Percentiles rank a stretch among this genome's conserved stretches.
These are phyloP conservation scores for Schrankia costaestrigalis DNA, from an alignment of 2,888 invertebrate species.

Conservation along the genomic window DNA sequence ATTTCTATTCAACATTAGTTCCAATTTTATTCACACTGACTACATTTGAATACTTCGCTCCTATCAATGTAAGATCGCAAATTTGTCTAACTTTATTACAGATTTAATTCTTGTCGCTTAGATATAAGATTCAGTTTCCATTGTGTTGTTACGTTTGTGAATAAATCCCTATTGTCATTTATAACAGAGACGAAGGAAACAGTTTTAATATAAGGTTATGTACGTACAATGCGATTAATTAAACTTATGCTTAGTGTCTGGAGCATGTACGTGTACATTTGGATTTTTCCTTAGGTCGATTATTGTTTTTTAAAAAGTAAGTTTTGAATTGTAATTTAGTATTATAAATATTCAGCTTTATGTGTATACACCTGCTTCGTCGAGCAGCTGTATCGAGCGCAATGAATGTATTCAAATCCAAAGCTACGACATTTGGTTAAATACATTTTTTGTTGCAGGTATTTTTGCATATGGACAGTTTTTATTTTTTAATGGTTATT, in stretches of 20 bases:
- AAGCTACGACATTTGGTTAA: too few relatives aligned
- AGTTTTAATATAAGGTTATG: conserved; percentile 54
- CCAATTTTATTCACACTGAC: conserved; percentile 7
- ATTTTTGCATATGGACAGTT: too few relatives aligned
- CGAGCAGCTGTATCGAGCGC: too few relatives aligned
- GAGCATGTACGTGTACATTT: neutral
- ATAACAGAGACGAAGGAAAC: conserved; percentile 51
- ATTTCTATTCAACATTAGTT: conserved; percentile 4
- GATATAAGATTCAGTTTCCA: conserved; percentile 32
- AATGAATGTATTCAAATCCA: too few relatives aligned
- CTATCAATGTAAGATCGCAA: conserved; percentile 49
- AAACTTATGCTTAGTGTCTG: conserved; percentile 39
- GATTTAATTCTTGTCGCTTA: conserved; percentile 37
- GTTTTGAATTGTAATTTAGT: too few relatives aligned
- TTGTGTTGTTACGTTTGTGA: conserved; percentile 17
- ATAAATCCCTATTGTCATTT: conserved; percentile 59
- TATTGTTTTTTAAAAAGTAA: too few relatives aligned
- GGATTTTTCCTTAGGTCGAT: too few relatives aligned
- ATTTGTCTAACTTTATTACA: conserved; percentile 22
- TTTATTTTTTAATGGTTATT: too few relatives aligned
- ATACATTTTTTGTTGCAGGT: too few relatives aligned
- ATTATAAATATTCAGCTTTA: too few relatives aligned
- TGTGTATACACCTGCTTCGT: too few relatives aligned
- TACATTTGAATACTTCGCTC: conserved; percentile 39
- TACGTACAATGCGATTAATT: conserved; percentile 55